Percentiles rank a stretch among this genome's conserved stretches.
These are phyloP conservation scores for Sympetrum striolatum DNA, from an alignment of 2,888 invertebrate genomes.

Conservation along the genomic window DNA sequence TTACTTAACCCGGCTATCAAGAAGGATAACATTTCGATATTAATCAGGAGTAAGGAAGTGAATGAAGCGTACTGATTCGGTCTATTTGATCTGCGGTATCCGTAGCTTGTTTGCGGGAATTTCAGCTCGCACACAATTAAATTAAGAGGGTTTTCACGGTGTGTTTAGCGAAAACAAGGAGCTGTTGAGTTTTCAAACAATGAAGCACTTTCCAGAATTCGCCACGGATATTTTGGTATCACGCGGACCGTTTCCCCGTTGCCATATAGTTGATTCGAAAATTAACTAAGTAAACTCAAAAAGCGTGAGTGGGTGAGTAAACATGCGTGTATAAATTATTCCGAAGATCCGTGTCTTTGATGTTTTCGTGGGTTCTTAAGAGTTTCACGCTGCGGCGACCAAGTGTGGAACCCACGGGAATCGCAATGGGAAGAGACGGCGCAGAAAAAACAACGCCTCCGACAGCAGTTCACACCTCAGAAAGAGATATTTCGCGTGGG, in stretches of 20 bases:
- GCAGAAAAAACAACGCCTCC: background rate
- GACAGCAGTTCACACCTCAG: background rate
- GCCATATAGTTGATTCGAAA: background rate
- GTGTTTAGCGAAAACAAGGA: no score
- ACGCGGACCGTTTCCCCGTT: background rate
- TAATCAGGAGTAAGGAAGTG: no score
- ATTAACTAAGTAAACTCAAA: background rate
- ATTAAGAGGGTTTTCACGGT: no score
- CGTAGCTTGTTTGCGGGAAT: no score
- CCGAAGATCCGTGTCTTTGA: background rate
- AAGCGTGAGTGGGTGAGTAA: background rate
- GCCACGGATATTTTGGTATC: background rate
- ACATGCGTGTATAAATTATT: background rate
- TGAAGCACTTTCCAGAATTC: background rate
- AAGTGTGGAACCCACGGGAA: background rate
- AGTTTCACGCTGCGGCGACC: background rate
- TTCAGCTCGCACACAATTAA: no score
- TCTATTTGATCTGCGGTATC: no score
- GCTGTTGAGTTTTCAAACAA: no score
- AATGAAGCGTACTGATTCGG: no score
- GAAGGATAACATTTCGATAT: no score
- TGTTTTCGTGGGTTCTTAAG: background rate
- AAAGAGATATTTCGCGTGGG: background rate
- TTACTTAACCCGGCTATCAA: no score
- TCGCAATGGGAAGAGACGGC: background rate